phyloP scores from a whole-genome alignment of 2,888 invertebrate genomes.

The Linnaemya tessellans region DNA sequence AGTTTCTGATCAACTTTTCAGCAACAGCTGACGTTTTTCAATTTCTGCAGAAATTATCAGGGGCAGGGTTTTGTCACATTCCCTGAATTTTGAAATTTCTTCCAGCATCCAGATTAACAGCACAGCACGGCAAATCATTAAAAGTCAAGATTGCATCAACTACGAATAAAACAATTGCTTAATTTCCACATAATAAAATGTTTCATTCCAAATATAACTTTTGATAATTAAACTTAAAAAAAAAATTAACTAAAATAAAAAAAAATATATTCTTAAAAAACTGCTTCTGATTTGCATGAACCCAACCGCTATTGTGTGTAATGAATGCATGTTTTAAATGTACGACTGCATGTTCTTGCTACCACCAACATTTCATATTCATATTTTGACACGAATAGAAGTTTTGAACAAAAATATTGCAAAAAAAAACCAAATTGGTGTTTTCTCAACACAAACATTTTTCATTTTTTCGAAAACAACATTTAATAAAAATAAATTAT shows the following conservation, averaged over 20 bases:
- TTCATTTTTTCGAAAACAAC: constrained; percentile 7
- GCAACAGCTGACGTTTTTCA: no score
- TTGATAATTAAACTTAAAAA: background rate
- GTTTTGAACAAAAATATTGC: background rate
- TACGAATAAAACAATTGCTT: no score
- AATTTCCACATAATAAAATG: background rate
- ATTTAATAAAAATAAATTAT: constrained; percentile 52
- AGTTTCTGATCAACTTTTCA: no score
- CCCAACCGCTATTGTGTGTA: background rate
- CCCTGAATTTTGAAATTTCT: no score
- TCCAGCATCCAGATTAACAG: background rate
- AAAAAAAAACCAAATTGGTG: constrained; percentile 32
- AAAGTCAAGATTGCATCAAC: no score
- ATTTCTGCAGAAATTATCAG: no score
- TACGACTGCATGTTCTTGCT: background rate
- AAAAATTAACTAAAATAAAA: background rate
- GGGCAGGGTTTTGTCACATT: no score
- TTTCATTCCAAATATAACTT: background rate
- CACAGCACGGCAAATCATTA: no score
- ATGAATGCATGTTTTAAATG: background rate
- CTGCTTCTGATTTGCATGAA: background rate
- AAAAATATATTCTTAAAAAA: background rate
- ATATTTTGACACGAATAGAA: constrained; percentile 54
- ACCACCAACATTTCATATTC: constrained; percentile 44
- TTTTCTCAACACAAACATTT: constrained; percentile 13